Conservation (phyloP, 1,140 invertebrate genomes). For the Drosophila elegans region DNA sequence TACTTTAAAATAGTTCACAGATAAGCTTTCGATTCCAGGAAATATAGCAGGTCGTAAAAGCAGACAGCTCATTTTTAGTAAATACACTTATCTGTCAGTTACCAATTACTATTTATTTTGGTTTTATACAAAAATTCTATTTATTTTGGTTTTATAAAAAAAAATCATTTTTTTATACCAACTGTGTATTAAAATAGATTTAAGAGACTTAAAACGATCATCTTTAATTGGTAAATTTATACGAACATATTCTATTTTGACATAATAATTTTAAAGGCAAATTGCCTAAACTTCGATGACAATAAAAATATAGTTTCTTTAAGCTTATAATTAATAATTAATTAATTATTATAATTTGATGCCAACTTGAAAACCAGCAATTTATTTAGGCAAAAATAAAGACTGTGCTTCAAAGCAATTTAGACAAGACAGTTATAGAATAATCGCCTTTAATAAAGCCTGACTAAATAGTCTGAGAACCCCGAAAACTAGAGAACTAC, state of each 20-base stretch:
- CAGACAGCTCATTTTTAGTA: not conserved
- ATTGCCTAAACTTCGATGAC: no score
- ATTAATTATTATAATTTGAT: no score
- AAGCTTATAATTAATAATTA: no score
- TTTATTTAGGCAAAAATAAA: not conserved
- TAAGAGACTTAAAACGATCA: no score
- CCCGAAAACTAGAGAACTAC: not conserved
- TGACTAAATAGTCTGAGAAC: constrained; percentile 2
- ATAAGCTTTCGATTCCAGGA: constrained; percentile 6
- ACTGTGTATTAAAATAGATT: no score
- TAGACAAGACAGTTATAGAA: not conserved
- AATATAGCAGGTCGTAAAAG: not conserved
- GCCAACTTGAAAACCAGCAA: not conserved
- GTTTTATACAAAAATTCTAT: not conserved
- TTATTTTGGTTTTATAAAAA: not conserved
- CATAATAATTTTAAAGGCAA: no score
- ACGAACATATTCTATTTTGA: no score
- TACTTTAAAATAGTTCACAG: not conserved
- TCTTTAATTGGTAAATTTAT: no score
- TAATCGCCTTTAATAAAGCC: constrained; percentile 6
- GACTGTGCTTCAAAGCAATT: not conserved
- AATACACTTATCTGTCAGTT: constrained; percentile 7
- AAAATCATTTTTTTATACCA: not conserved
- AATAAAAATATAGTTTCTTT: no score
- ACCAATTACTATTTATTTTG: not conserved